Base-by-base conservation (phyloP, 2,113 vertebrate species). In the Petrocephalus zakoni region DNA sequence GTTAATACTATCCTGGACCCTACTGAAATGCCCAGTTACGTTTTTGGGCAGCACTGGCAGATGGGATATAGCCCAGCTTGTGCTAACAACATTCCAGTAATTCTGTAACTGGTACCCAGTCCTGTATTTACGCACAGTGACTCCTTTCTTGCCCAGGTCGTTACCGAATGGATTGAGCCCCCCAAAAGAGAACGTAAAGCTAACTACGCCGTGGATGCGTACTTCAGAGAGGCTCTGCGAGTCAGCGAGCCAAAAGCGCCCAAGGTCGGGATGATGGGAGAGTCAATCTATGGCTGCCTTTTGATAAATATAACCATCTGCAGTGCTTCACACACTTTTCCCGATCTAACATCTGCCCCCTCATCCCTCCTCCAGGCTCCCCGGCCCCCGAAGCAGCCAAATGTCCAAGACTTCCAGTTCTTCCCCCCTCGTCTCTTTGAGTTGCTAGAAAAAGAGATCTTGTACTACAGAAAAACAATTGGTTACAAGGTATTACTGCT, bases 161-260 rank as follows among this genome's bases (percentile, higher is more conserved):
- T 99, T 93, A 99, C 97, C 51, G 97, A 99, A 93, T 99, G 98
- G 98, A 99, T 99, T 53, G 98, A 99, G 81, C 98, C 98, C 0
- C 98, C 98, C 1, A 99, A 99, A 91, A 95, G 98, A 92, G 98
- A 99, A 92, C 96, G 98, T 89, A 99, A 99, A 95, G 98, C 98
- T 55, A 99, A 99, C 91, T 99, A 99, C 0, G 98, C 98, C 1
- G 98, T 99, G 17, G 98, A 99, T 88, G 98, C 98, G 0, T 99
- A 99, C 91, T 99, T 99, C 93, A 96, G 98, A 93, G 98, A 99
- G 93, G 98, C 98, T 34, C 96, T 99, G 88, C 95, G 98, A 68
- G 98, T 99, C 93, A 99, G 98, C 90, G 98, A 99, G 88, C 98
- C 98, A 8, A 99, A 99, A 96, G 98, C 97, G 87, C 98, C 98